A percentile compares a stretch with the other conserved stretches of the same genome.
Conservation (phyloP, 2,888 invertebrate species). For the Eristalis intricaria region DNA sequence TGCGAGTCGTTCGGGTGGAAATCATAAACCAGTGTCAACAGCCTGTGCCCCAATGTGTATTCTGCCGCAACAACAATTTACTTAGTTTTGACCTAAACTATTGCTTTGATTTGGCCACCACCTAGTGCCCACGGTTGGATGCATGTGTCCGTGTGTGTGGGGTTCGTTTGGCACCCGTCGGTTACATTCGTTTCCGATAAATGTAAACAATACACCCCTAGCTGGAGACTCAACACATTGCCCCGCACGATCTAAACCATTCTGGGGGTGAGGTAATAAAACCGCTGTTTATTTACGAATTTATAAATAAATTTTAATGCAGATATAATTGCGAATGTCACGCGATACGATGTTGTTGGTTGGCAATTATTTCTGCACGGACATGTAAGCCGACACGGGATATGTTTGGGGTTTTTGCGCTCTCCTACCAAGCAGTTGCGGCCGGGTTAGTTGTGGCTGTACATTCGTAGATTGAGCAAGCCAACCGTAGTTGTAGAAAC, state of each 20-base stretch:
- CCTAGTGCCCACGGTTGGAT: neutral
- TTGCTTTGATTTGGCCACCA: slow-evolving; percentile 49
- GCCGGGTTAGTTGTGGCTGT: slow-evolving; percentile 51
- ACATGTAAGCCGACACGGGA: slow-evolving; percentile 67
- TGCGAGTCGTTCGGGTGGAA: slow-evolving; percentile 19
- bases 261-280: slow-evolving; percentile 70
- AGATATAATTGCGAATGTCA: slow-evolving; percentile 72
- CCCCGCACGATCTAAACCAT: slow-evolving; percentile 44
- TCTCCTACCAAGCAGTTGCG: neutral
- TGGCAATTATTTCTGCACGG: slow-evolving; percentile 71
- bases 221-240: neutral
- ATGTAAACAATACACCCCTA: slow-evolving; percentile 56
- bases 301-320: slow-evolving; percentile 72
- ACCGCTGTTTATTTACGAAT: slow-evolving; percentile 72
- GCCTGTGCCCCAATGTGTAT: slow-evolving; percentile 18
- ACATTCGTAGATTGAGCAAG: slow-evolving; percentile 50
- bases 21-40: slow-evolving; percentile 65
- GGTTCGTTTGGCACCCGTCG: slow-evolving; percentile 23
- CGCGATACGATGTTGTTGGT: slow-evolving; percentile 69
- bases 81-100: slow-evolving; percentile 41
- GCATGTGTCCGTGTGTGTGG: neutral
- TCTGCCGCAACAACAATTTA: slow-evolving; percentile 43
- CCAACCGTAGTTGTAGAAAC: slow-evolving; percentile 19
- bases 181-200: slow-evolving; percentile 59
- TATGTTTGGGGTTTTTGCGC: slow-evolving; percentile 65